Evolutionary conservation across 2,888 invertebrate species (phyloP).

Genomic region (Terebella lapidaria): DNA sequence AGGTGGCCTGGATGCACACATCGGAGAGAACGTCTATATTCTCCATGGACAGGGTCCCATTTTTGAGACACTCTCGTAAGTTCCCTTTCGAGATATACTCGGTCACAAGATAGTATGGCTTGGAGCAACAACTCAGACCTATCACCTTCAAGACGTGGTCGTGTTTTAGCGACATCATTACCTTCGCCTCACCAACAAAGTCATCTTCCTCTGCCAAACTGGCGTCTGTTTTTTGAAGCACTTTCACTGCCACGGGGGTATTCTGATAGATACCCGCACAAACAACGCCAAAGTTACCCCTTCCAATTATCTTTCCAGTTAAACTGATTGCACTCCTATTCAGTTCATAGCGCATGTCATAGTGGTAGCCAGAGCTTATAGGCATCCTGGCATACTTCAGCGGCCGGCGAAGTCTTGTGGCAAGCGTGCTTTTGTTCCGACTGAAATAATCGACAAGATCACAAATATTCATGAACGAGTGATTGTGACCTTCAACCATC

Average conservation of each 20-base stretch:
- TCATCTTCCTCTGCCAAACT: slow-evolving; percentile 27
- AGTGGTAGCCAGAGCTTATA: slow-evolving; percentile 26
- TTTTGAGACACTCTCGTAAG: slow-evolving; percentile 22
- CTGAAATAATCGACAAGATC: slow-evolving; percentile 27
- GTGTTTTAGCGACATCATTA: slow-evolving; percentile 23
- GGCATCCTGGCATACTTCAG: slow-evolving; percentile 24
- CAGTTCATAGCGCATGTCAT: slow-evolving; percentile 20
- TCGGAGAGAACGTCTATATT: slow-evolving; percentile 26
- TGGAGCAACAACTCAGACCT: slow-evolving; percentile 23
- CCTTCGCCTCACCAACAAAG: slow-evolving; percentile 26
- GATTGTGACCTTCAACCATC: slow-evolving; percentile 28
- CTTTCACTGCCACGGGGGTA: slow-evolving; percentile 24
- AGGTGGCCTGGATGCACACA: slow-evolving; percentile 25
- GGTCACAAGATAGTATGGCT: slow-evolving; percentile 26
- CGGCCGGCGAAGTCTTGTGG: slow-evolving; percentile 21
- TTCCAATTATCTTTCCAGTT: slow-evolving; percentile 23
- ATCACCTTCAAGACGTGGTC: slow-evolving; percentile 26
- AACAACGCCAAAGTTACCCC: slow-evolving; percentile 24
- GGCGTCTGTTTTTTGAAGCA: slow-evolving; percentile 22
- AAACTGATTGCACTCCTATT: slow-evolving; percentile 16
- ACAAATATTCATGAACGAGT: slow-evolving; percentile 25
- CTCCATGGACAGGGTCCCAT: slow-evolving; percentile 17
- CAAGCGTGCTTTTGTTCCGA: slow-evolving; percentile 23
- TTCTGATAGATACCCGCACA: slow-evolving; percentile 22
- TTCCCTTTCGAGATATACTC: slow-evolving; percentile 25